Base-by-base conservation (phyloP, 2,888 invertebrate genomes). In the Cyrtodaria siliqua region DNA sequence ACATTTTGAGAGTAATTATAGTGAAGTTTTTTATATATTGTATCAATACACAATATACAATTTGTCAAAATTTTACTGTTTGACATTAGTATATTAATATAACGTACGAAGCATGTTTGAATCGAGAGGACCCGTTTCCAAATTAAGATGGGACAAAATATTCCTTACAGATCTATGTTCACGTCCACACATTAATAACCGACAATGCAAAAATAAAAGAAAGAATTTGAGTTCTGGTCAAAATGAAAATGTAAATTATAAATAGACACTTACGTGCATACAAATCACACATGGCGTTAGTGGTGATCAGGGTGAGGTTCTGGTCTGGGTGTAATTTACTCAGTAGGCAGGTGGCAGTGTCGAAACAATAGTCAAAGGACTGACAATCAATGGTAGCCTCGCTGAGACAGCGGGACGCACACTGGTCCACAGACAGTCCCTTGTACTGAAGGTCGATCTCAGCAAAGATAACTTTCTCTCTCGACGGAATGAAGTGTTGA, bases 341-440 rank as follows among this genome's bases (percentile, higher is more conserved):
- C 55, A 89, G 66, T 12, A 79, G 40, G 57, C 89, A 89, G 8
- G 64, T 52, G 0, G 87, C 89, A 0, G 71, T 74, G 14, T 79
- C 79, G 69, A 83, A 87, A 63, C 89, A 89, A 68, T 86, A 88
- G 56, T 82, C 82, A 67, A 88, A 89, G 8, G 85, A 82, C 57
- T 84, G 75, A 59, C 89, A 89, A 56, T 82, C 79, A 44, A 86
- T 82, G 0, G 63, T 63, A 9, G 72, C 44, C 26, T 85, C 82
- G 0, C 61, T 52, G n/a, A 86, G 66, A 72, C 89, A 89, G 6
- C 80, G 57, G 0, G 81, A 63, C 2, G 88, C 88, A 60, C 89
- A 89, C 61, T 89, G 87, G 60, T 89, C 89, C 3, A 89, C 87
- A 0, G 89, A 85, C 29, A 87, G 20, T 20, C 86, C 84, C 20